Evolutionary conservation across 2,113 vertebrate species (phyloP).

Genomic region (Emydocephalus ijimae): DNA sequence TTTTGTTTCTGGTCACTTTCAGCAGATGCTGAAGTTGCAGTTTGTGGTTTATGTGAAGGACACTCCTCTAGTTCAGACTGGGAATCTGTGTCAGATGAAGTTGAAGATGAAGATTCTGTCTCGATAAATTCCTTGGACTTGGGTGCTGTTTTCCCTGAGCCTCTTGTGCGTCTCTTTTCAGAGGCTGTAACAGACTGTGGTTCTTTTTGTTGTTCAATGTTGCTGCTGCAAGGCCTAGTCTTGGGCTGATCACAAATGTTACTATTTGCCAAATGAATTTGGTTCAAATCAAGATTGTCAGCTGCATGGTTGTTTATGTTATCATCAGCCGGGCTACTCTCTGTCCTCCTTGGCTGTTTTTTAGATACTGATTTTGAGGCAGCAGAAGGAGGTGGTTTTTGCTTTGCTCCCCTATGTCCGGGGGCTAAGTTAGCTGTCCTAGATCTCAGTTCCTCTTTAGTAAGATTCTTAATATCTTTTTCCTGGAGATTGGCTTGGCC

Average conservation of each 20-base stretch:
- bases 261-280: conserved; percentile 52
- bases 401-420: conserved; percentile 69
- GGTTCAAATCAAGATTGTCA: conserved; percentile 55
- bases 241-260: conserved; percentile 49
- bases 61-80: conserved; percentile 74
- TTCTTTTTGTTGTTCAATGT: conserved; percentile 60
- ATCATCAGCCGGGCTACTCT: conserved; percentile 60
- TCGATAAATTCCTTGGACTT: conserved; percentile 75
- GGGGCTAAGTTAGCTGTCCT: conserved; percentile 74
- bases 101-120: conserved; percentile 75
- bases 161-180: conserved; percentile 69
- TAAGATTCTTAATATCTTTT: conserved; percentile 68
- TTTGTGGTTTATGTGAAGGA: conserved; percentile 68
- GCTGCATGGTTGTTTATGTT: conserved; percentile 49
- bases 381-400: conserved; percentile 71
- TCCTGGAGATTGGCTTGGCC: conserved; percentile 69
- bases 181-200: conserved; percentile 35
- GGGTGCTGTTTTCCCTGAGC: conserved; percentile 62
- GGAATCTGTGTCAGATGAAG: conserved; percentile 79
- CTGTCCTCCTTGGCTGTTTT: conserved; percentile 64
- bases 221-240: conserved; percentile 63
- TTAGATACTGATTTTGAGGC: conserved; percentile 57
- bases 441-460: conserved; percentile 71
- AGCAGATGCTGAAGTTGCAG: conserved; percentile 61
- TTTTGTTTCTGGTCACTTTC: conserved; percentile 68